Conservation (phyloP, 2,888 invertebrate genomes). For the Bedellia somnulentella region DNA sequence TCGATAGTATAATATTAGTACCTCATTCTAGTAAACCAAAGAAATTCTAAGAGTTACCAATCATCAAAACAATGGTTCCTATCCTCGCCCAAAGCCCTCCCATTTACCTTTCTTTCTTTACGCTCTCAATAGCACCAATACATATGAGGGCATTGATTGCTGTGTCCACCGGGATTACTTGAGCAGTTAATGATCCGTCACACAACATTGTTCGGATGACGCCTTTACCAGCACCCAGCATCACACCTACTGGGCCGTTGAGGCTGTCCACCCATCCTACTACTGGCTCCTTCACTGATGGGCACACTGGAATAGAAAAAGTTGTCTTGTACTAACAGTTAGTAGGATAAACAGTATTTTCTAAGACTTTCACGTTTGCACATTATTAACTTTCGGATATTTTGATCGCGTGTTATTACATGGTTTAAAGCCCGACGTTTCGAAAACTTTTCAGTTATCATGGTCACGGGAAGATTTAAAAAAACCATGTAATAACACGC, state of each 20-base stretch:
- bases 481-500: no score
- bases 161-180: conserved; percentile 77
- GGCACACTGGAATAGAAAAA: conserved; percentile 30
- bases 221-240: conserved; percentile 82
- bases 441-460: no score
- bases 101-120: conserved; percentile 46
- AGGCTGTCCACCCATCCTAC: conserved; percentile 91
- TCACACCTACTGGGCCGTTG: conserved; percentile 84
- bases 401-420: no score
- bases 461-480: no score
- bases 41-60: neutral
- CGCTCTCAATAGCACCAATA: conserved; percentile 68
- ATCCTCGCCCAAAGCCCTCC: conserved; percentile 9
- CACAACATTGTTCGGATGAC: conserved; percentile 84
- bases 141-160: conserved; percentile 79
- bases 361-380: no score
- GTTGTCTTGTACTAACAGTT: neutral
- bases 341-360: neutral
- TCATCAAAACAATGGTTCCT: neutral
- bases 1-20: no score
- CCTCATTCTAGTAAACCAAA: no score
- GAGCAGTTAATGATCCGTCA: conserved; percentile 66
- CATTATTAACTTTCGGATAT: no score
- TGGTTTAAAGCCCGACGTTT: no score
- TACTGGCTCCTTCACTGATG: conserved; percentile 65